Evolutionary conservation across 2,797 vertebrate species (phyloP), one percentile per base, ranked within the genome.

Genomic region (Scarus forsteni): DNA sequence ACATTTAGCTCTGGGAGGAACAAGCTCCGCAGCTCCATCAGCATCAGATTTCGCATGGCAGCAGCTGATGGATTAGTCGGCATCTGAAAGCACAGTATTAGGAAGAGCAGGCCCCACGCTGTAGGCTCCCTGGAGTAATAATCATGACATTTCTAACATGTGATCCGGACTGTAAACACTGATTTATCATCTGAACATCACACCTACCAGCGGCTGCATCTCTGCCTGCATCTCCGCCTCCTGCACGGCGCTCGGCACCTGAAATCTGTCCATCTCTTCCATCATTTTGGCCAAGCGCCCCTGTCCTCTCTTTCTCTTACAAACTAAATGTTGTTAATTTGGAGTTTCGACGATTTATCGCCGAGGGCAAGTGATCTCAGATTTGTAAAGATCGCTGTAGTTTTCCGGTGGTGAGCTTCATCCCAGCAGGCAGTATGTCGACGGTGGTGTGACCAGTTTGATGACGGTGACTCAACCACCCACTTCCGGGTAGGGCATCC

Each of bases 201-300:
- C 51, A 88, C 96, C 95, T 90, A 98, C 97, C 95, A 98, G 95
- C 77, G 97, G 97, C 92, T 98, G 97, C 95, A 97, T 98, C 95
- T 99, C 97, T 36, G 96, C 96, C 90, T 97, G 96, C 94, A 96
- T 97, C 94, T 97, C 96, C 80, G 95, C 95, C 83, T 96, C 95
- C 77, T 96, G 92, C 48, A 89, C 92, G 40, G 88, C 96, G 66
- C 96, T 97, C 85, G 97, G 97, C 88, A 98, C 97, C 84, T 98
- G 97, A 88, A 99, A 98, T 93, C 97, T 94, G 83, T 98, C 97
- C 85, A 98, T 99, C 92, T 98, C 97, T 87, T 98, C 97, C 97
- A 99, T 99, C 97, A 98, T 98, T 72, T 92, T 96, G 95, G 91
- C 93, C 79, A 48, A 79, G 80, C 67, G 43, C 69, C 73, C 67